Base-by-base conservation (phyloP, 2,113 vertebrate species). In the Hemiscyllium ocellatum region DNA sequence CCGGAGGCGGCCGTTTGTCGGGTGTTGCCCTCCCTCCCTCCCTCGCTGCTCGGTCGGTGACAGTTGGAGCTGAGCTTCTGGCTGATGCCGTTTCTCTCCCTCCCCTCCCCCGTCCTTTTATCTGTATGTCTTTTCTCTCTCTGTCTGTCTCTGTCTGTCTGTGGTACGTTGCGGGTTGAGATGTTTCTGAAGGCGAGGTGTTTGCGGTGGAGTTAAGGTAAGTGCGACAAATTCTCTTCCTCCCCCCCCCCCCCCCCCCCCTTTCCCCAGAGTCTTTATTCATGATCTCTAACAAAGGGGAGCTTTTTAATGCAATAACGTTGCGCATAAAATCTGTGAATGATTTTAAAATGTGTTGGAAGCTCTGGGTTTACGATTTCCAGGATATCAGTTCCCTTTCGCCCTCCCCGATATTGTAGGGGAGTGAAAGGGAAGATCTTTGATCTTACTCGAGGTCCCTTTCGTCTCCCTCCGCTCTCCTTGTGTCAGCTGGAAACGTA, bases 161-260 rank as follows among this genome's bases (percentile, higher is more conserved):
- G 7, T 47, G 66, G 37, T 70, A 37, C 93, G 20, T 65, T 66
- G 66, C 37, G 65, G 37, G 68, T 70, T 26, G 94, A 72, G 94
- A 95, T 95, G 94, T 95, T 72, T 42, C 42, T 95, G 94, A 37
- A 52, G 29, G 69, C 22, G 68, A 50, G 24, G 68, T 22, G 37
- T 69, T 42, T 50, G 94, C 42, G 22, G 68, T n/a, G 42, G 68
- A 69, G 20, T 50, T 95, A 68, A 95, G 94, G 94, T 95, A 95
- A 95, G 52, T 33, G 85, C 50, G 80, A n/a, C n/a, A 37, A 13
- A n/a, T 29, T 20, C 12, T 19, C 33, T 0, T 3, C n/a, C 8
- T 4, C 6, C 80, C 80, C 37, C 80, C 37, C 19, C 0, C 37
- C 80, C 80, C 19, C 37, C n/a, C n/a, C n/a, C n/a, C n/a, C n/a